Conservation (phyloP, 2,797 vertebrate genomes). For the Hirundo rustica region DNA sequence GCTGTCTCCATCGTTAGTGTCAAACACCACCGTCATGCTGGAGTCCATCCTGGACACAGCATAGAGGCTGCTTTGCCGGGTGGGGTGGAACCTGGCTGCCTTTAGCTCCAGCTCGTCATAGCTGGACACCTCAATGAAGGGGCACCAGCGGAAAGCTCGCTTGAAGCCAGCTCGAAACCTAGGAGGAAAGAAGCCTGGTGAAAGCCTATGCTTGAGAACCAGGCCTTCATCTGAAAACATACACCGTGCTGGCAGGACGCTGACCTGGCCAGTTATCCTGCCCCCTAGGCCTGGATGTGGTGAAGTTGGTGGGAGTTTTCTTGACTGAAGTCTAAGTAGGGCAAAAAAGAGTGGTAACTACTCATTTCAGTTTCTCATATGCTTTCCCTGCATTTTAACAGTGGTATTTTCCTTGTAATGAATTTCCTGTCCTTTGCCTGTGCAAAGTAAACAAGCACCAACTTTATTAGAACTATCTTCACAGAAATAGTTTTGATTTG, state of each 20-base stretch:
- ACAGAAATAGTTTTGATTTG: not conserved
- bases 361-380: not conserved
- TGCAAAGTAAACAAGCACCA: not conserved
- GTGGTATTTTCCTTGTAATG: not conserved
- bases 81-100: constrained; percentile 81
- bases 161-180: constrained; percentile 95
- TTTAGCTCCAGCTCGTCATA: constrained; percentile 89
- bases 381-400: not conserved
- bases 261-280: not conserved
- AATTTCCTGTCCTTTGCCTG: not conserved
- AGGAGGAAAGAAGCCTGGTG: not conserved
- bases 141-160: constrained; percentile 89
- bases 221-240: not conserved
- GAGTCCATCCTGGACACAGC: constrained; percentile 88
- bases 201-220: not conserved
- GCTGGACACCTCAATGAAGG: constrained; percentile 86
- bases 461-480: not conserved
- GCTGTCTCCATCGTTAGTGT: constrained; percentile 74
- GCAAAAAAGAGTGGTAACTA: not conserved
- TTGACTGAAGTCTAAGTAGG: not conserved
- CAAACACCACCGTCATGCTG: constrained; percentile 79
- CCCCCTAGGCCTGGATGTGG: not conserved
- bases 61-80: constrained; percentile 88
- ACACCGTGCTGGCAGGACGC: not conserved
- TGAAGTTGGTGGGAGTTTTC: not conserved